Base-by-base conservation (phyloP, 2,797 vertebrate genomes). In the Alosa sapidissima region DNA sequence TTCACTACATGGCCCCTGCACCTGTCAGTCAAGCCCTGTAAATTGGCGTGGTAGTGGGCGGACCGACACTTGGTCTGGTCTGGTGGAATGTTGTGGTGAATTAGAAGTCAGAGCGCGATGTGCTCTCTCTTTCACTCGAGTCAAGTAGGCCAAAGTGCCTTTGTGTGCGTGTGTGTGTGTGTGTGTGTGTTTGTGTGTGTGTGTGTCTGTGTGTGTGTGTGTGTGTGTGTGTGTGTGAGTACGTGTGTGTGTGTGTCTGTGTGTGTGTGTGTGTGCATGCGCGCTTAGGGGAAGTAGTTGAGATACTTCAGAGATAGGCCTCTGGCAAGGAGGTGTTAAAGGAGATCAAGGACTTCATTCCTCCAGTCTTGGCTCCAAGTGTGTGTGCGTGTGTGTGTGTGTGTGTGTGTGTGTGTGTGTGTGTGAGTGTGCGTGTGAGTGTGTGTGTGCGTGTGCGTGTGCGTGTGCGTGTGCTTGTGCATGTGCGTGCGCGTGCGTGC, bases 341-440 rank as follows among this genome's bases (percentile, higher is more conserved):
- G 68, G 36, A 75, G 33, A 75, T 72, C 33, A 33, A 72, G 65
- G 65, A 72, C 65, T 72, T 72, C 54, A 58, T 58, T 21, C 60
- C n/a, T 75, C 4, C 41, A 41, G 36, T 75, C 33, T 41, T 72
- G 28, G 11, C 65, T 72, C 33, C 5, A 82, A 21, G 24, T 41
- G 47, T 54, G 81, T 0, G 52, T 0, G 82, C 85, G 52, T 62
- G 68, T 82, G 81, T 21, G 41, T 11, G 51, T 2, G 33, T 33
- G 54, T 51, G 68, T 82, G 85, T 85, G 9, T n/a, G n/a, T n/a
- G n/a, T n/a, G n/a, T n/a, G n/a, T n/a, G n/a, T n/a, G n/a, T n/a
- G n/a, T n/a, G 28, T 28, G 28, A 28, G 28, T 54, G 81, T 8
- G 1, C 87, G 81, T 33, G 48, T 86, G 4, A 1, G 47, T 48